Evolutionary conservation across 1,140 invertebrate genomes (phyloP).

Genomic region (Anastrepha ludens): DNA sequence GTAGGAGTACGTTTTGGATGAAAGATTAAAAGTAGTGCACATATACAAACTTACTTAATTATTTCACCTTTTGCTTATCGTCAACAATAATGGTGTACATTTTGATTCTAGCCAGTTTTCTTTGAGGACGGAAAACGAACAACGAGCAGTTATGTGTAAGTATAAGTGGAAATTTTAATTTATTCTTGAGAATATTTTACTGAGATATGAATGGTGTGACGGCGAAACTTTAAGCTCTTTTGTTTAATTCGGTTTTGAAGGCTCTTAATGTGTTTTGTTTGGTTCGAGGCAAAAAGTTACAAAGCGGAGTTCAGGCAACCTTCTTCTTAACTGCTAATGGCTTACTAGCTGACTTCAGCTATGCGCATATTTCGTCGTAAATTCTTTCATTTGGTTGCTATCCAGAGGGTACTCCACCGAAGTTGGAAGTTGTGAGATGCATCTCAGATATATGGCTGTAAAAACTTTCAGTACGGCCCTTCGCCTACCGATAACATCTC

Average conservation of each 20-base stretch:
- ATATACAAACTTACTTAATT: neutral
- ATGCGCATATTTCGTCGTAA: too few species aligned
- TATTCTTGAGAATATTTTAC: slow-evolving; percentile 12
- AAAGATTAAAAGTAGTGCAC: neutral
- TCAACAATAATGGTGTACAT: neutral
- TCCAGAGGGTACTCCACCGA: too few species aligned
- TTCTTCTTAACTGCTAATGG: too few species aligned
- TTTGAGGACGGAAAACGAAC: too few species aligned
- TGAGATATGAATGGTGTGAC: neutral
- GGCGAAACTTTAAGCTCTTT: neutral
- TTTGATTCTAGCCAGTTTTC: neutral
- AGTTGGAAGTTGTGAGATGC: too few species aligned
- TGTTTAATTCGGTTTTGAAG: neutral
- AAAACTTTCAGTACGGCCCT: too few species aligned
- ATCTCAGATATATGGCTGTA: too few species aligned
- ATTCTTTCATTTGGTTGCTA: too few species aligned
- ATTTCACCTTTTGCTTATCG: slow-evolving; percentile 10
- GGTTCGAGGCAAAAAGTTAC: neutral
- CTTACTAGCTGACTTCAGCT: too few species aligned
- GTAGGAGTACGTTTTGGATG: neutral
- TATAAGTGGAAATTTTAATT: neutral
- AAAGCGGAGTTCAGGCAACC: neutral
- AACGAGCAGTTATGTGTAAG: too few species aligned
- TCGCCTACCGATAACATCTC: too few species aligned
- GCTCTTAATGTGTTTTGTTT: neutral